Base-by-base conservation (phyloP, 2,888 invertebrate species). In the Aspidapion aeneum region DNA sequence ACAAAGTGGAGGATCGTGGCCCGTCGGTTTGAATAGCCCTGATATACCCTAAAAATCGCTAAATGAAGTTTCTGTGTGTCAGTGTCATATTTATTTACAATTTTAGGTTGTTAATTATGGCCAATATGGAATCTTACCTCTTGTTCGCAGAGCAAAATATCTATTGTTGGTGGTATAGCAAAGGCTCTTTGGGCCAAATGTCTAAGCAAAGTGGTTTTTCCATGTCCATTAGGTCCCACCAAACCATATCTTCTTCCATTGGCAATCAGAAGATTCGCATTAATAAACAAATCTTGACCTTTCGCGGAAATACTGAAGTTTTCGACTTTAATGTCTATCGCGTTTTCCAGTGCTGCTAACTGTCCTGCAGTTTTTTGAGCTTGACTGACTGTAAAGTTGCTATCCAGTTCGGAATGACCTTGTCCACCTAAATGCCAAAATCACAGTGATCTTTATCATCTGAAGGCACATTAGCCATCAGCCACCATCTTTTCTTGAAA, bases 151-250 rank as follows among this genome's bases (percentile, higher is more conserved):
- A 97, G 90, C 63, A 99, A 82, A 63, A 98, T 94, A 78, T 93
- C 99, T 70, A 99, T 99, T 73, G 93, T 94, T 0, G 96, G 93
- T 0, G 99, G 99, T 73, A 99, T 94, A 58, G 91, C 90, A 74
- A 99, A 92, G 5, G 93, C 93, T 70, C 95, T 85, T 61, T 90
- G 89, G 0, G 95, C 93, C 70, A 99, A 88, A 77, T 99, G 99
- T 63, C 96, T 87, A 61, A 99, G 81, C 21, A 99, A 80, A 0
- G 99, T 99, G 0, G 99, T 99, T 83, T 99, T 99, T 16, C 99
- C 99, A 82, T 99, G 97, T 89, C 95, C 99, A 79, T 99, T 99
- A 0, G 99, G 99, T 20, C 99, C 99, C 1, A 99, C 98, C 2
- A 99, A 83, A 74, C 99, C 99, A 80, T 99, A 99, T 72, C 96